Conservation (phyloP, 2,888 invertebrate species). For the Orgyia antiqua region DNA sequence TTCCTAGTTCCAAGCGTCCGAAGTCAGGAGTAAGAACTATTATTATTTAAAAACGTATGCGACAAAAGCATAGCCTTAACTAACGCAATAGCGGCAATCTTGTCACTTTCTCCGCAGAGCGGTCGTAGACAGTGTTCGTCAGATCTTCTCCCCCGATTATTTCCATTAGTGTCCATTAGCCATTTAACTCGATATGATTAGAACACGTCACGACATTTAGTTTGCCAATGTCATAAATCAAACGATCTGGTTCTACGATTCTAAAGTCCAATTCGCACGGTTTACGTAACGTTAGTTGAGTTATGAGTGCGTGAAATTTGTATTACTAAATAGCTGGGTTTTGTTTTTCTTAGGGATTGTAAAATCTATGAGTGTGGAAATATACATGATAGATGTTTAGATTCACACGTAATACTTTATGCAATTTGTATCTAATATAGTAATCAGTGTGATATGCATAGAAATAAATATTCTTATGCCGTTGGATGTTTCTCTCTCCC, state of each 20-base stretch:
- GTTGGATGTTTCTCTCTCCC: no score
- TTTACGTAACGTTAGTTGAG: slow-evolving; percentile 38
- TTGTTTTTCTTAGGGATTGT: slow-evolving; percentile 27
- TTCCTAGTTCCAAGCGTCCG: no score
- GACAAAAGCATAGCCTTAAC: slow-evolving; percentile 40
- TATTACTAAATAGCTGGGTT: slow-evolving; percentile 31
- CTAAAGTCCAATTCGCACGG: slow-evolving; percentile 34
- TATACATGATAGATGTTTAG: slow-evolving; percentile 11
- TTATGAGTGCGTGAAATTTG: slow-evolving; percentile 33
- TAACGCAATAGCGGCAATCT: slow-evolving; percentile 36
- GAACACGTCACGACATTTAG: slow-evolving; percentile 58
- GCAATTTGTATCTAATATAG: no score
- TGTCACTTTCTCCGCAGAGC: slow-evolving; percentile 59
- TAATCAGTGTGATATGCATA: no score
- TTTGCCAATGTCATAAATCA: slow-evolving; percentile 65
- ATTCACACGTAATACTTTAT: no score
- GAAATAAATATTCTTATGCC: no score
- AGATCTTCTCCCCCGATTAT: slow-evolving; percentile 67
- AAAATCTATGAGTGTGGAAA: slow-evolving; percentile 18
- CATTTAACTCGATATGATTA: slow-evolving; percentile 73
- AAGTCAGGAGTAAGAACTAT: no score
- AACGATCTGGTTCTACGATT: slow-evolving; percentile 37
- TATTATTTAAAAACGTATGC: no score
- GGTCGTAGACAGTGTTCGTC: slow-evolving; percentile 52
- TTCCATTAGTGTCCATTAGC: slow-evolving; percentile 75